phyloP scores from a whole-genome alignment of 2,113 vertebrate species.

The Onychostruthus taczanowskii region DNA sequence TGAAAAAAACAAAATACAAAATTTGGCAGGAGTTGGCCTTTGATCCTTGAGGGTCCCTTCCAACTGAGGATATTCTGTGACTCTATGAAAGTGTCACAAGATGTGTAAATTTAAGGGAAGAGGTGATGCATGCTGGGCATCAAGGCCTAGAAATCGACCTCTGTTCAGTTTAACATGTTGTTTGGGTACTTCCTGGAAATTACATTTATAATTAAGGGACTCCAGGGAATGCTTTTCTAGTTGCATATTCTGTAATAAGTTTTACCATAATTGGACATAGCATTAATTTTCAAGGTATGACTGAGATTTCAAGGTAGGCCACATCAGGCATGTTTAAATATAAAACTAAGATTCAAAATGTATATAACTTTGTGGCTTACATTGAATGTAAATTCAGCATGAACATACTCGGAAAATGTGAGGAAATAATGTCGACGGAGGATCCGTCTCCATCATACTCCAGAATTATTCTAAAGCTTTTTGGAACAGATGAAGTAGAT shows the following conservation, averaged over 20 bases:
- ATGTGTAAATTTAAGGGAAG: background rate
- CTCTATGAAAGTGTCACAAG: background rate
- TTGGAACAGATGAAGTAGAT: background rate
- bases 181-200: background rate
- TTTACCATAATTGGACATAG: background rate
- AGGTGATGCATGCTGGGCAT: background rate
- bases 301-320: background rate
- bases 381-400: background rate
- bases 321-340: background rate
- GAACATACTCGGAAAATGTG: background rate
- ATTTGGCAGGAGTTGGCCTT: background rate
- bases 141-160: background rate
- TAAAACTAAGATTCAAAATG: background rate
- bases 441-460: fast-evolving
- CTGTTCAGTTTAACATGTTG: background rate
- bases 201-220: background rate
- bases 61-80: background rate
- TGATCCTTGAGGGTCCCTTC: background rate
- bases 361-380: background rate
- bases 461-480: background rate
- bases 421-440: background rate
- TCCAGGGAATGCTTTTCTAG: background rate
- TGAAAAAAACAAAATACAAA: background rate
- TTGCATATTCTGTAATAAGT: background rate
- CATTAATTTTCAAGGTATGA: background rate